Evolutionary conservation across 1,140 invertebrate species (phyloP), one percentile per base, ranked within the genome.

Genomic region (Drosophila burlai): DNA sequence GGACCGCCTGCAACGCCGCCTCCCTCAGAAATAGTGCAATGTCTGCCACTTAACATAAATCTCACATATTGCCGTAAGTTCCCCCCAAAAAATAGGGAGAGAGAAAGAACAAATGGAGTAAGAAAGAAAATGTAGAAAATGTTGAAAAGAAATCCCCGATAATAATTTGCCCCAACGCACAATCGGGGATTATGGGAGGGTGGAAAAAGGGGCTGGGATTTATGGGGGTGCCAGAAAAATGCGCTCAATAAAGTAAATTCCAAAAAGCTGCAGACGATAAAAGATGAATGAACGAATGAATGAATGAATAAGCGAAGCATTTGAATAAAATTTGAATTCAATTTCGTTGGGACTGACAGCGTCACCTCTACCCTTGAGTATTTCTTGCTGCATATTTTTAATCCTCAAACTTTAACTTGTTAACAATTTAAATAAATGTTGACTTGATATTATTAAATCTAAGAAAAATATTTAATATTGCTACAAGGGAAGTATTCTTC

Each of bases 1-100:
- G 29, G 31, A 31, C 31, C n/a, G 16, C 29, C 49, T 9, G 7
- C 4, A 21, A 15, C 1, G 4, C 57, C 24, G 3, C 11, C 42
- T 8, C 10, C n/a, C 52, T 15, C 1, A 36, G 43, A 40, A 21
- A 49, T 69, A 69, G 40, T 72, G 66, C 71, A 66, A 52, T 47
- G 69, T 79, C 63, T 83, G 75, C 47, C 82, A 81, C 75, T 86
- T 81, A 79, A 79, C 79, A 86, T 85, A 85, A 86, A 86, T 86
- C 83, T 64, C 61, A 38, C 54, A 73, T 29, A 81, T 67, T 65
- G 50, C 71, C 62, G 45, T 34, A 63, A 75, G 60, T 65, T 49
- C 34, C 49, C 58, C 21, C 43, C 43, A 55, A 71, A 24, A 58
- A 36, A 36, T 13, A 46, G 18, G 29, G 11, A 36, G 8, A 29